phyloP scores from a whole-genome alignment of 2,888 invertebrate genomes.

The Lepetodrilus schrolli region DNA sequence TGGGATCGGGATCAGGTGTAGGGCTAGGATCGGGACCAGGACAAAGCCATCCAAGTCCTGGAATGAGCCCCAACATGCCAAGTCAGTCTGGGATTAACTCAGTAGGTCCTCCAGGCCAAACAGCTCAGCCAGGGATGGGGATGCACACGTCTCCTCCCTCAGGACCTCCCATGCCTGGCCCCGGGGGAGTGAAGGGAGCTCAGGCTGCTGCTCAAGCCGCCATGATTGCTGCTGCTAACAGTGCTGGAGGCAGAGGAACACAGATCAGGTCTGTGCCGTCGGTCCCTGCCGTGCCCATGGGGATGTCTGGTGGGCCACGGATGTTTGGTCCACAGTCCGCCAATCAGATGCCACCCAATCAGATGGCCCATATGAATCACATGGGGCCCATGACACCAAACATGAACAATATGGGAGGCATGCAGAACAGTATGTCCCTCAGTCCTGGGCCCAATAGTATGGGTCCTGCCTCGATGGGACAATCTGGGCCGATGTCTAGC shows the following conservation, averaged over 20 bases:
- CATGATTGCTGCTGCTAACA: constrained; percentile 70
- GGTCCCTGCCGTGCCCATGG: not conserved
- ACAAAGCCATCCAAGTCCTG: constrained; percentile 35
- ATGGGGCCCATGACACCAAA: constrained; percentile 50
- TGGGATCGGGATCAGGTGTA: constrained; percentile 44
- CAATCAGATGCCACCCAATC: constrained; percentile 31
- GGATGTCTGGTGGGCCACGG: not conserved
- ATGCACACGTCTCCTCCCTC: constrained; percentile 28
- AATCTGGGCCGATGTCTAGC: not conserved
- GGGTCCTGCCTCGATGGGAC: not conserved
- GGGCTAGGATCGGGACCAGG: constrained; percentile 49
- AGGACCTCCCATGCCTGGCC: constrained; percentile 35
- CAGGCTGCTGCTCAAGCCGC: constrained; percentile 73
- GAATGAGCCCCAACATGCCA: constrained; percentile 19
- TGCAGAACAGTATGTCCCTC: constrained; percentile 35
- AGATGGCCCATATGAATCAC: constrained; percentile 58
- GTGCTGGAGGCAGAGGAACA: constrained; percentile 44
- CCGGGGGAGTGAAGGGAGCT: constrained; percentile 64
- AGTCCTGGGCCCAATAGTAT: constrained; percentile 20
- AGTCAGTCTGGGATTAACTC: constrained; percentile 13
- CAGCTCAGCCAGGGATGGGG: constrained; percentile 35
- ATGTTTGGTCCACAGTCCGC: constrained; percentile 16
- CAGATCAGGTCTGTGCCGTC: constrained; percentile 13
- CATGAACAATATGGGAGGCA: constrained; percentile 44
- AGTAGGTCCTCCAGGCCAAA: constrained; percentile 36